Base-by-base conservation (phyloP, 2,888 invertebrate species). In the Crioceris asparagi region DNA sequence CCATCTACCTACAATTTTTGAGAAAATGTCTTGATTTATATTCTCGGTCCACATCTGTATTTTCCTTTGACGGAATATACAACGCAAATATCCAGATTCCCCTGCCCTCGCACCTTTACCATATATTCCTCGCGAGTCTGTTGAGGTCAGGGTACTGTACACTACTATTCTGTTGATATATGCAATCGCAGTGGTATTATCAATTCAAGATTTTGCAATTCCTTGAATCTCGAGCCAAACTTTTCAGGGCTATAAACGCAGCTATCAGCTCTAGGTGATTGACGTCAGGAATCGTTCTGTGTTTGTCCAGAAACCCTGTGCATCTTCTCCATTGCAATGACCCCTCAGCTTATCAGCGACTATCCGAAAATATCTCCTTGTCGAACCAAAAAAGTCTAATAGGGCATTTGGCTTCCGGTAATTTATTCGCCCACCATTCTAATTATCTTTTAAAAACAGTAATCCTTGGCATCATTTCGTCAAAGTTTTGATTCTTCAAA, bases 381-480 rank as follows among this genome's bases (percentile, higher is more conserved):
- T 26, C 7, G 32, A 25, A 41, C n/a, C 7, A 15, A 8, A 16
- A 16, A 11, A 11, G n/a, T 32, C 27, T 37, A 30, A 48, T 38
- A 16, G 29, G 18, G 29, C 34, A 29, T 17, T n/a, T 25, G 11
- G 37, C 17, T 10, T 27, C n/a, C n/a, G n/a, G 14, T 17, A 50
- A 44, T n/a, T 32, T 42, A 8, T 19, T 14, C 7, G 29, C 27
- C 48, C 47, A 52, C 50, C 49, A 52, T 16, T 37, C 33, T 17
- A 51, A 36, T 12, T 52, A 50, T 10, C 25, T 15, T 27, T 6
- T 14, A 18, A 46, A 11, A 31, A 17, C 11, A 16, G 10, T 10
- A 7, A 36, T 31, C 19, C 43, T 35, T 12, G 10, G 2, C 42
- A 48, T 45, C 25, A 17, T 18, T 8, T 10, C 30, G 39, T 43